Percentiles rank a stretch among this genome's conserved stretches.
Conservation (phyloP, 2,797 vertebrate genomes). For the Aldrovandia affinis region DNA sequence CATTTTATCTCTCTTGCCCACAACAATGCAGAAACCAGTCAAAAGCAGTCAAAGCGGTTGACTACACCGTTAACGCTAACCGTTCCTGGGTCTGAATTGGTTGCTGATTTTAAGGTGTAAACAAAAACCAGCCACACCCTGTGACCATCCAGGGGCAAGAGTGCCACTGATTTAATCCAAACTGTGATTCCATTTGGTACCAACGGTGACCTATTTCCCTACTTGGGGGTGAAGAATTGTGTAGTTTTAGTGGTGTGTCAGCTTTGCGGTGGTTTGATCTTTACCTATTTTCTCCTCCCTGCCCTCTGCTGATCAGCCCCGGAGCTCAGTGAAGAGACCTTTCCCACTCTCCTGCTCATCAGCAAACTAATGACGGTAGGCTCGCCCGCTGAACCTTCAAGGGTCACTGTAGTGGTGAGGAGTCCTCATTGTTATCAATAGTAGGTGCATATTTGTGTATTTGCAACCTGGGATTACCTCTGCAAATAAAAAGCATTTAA, state of each 20-base stretch:
- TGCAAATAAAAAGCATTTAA: not conserved
- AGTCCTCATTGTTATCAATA: not conserved
- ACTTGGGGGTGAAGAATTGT: not conserved
- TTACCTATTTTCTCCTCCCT: conserved; percentile 23
- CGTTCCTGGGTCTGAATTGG: too few relatives aligned
- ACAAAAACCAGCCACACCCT: too few relatives aligned
- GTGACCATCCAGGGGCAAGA: too few relatives aligned
- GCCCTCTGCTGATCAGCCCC: conserved; percentile 70
- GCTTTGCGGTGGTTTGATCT: not conserved
- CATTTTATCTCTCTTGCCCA: too few relatives aligned
- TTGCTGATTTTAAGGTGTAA: too few relatives aligned
- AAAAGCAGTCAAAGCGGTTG: too few relatives aligned
- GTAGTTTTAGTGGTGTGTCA: not conserved
- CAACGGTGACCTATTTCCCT: too few relatives aligned
- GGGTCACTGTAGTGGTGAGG: not conserved
- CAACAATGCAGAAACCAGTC: too few relatives aligned
- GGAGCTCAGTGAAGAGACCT: conserved; percentile 90
- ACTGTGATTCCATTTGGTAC: too few relatives aligned
- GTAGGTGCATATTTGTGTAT: not conserved
- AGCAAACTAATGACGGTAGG: conserved; percentile 94
- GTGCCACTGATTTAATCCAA: too few relatives aligned
- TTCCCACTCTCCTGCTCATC: conserved; percentile 89
- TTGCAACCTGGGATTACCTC: not conserved
- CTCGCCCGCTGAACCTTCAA: not conserved
- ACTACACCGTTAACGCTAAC: too few relatives aligned